Conservation (phyloP, 2,888 invertebrate species). For the Drosophila falleni region DNA sequence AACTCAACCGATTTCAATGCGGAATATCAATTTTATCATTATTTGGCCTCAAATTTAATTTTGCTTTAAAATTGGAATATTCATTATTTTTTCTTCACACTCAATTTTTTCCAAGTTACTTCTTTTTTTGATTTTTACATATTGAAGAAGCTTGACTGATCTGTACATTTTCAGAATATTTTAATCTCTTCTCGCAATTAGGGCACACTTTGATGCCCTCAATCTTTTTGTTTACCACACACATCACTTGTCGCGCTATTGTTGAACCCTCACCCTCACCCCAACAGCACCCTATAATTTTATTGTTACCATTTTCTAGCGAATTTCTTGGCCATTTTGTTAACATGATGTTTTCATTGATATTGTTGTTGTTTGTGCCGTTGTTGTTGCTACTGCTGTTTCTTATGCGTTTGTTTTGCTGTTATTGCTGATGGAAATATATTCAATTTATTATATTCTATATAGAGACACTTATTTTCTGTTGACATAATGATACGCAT, state of each 20-base stretch:
- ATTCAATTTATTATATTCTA: slow-evolving; percentile 77
- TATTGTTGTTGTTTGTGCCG: slow-evolving; percentile 39
- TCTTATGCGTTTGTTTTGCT: slow-evolving; percentile 63
- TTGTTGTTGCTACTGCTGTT: slow-evolving; percentile 30
- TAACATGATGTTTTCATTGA: slow-evolving; percentile 74
- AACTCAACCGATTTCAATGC: no score
- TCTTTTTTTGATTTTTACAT: no score
- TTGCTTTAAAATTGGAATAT: no score
- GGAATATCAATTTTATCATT: no score
- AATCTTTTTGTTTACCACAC: slow-evolving; percentile 64
- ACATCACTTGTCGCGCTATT: slow-evolving; percentile 62
- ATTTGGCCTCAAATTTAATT: no score
- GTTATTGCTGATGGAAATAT: slow-evolving; percentile 77
- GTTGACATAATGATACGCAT: slow-evolving; percentile 69
- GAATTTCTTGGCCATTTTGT: slow-evolving; percentile 67
- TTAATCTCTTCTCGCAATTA: slow-evolving; percentile 25
- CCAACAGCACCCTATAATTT: slow-evolving; percentile 40
- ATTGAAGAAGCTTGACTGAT: no score
- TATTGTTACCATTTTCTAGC: slow-evolving; percentile 46
- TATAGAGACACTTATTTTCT: slow-evolving; percentile 75
- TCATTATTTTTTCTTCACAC: no score
- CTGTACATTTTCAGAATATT: no score
- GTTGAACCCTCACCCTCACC: slow-evolving; percentile 3
- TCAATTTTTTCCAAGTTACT: no score
- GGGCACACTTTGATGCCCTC: slow-evolving; percentile 24